Conservation (phyloP, 2,888 invertebrate species). For the Plagiodera versicolora region DNA sequence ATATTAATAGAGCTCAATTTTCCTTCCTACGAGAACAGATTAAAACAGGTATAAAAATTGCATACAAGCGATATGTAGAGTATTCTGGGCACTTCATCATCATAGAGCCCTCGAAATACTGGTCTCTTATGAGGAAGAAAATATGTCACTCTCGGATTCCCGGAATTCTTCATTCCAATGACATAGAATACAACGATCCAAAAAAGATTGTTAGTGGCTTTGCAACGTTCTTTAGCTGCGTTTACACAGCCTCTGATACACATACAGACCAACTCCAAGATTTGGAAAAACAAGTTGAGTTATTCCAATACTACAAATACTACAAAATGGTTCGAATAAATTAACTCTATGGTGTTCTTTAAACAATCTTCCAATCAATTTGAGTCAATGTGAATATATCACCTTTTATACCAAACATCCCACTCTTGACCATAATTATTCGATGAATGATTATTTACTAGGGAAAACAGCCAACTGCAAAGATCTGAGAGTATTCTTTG, state of each 20-base stretch:
- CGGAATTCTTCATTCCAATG: neutral
- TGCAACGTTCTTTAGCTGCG: neutral
- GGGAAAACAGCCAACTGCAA: slow-evolving; percentile 4
- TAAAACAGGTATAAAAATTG: slow-evolving; percentile 3
- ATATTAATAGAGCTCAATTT: slow-evolving; percentile 1
- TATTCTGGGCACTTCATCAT: neutral
- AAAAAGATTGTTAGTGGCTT: neutral
- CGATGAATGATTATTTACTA: slow-evolving; percentile 2
- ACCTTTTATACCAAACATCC: neutral
- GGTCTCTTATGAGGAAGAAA: neutral
- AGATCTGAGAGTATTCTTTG: slow-evolving; percentile 4
- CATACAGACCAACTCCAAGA: too few species aligned
- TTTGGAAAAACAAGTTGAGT: too few species aligned
- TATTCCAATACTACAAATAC: too few species aligned
- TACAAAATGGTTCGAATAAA: neutral
- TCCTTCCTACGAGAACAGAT: neutral
- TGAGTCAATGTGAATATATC: neutral
- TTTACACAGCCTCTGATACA: slow-evolving; percentile 5
- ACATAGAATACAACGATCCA: neutral
- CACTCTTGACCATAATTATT: neutral
- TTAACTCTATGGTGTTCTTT: neutral
- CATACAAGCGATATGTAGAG: neutral
- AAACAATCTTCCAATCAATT: neutral
- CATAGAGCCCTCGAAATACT: slow-evolving; percentile 3
- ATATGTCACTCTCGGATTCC: neutral